These are phyloP conservation scores for Heterocephalus glaber DNA, from an alignment of 2,113 vertebrate species.

Conservation along the genomic window DNA sequence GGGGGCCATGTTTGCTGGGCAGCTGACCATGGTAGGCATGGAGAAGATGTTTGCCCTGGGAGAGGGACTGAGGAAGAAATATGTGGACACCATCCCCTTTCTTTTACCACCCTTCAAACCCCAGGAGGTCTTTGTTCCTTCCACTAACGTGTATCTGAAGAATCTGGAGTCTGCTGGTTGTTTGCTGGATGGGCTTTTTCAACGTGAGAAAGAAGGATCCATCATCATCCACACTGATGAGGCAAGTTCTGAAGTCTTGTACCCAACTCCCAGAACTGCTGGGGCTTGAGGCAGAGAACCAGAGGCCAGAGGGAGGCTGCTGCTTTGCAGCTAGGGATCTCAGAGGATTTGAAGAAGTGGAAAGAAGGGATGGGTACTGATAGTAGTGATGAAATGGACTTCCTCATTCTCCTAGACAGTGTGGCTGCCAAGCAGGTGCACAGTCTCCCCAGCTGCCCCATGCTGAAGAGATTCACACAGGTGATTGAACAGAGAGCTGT, in stretches of 20 bases:
- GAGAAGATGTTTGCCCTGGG: conserved; percentile 94
- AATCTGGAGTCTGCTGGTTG: conserved; percentile 96
- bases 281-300: conserved; percentile 85
- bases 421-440: conserved; percentile 95
- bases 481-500: conserved; percentile 91
- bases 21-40: conserved; percentile 96
- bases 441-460: conserved; percentile 87
- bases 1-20: conserved; percentile 92
- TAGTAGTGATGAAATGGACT: conserved; percentile 87
- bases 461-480: conserved; percentile 85
- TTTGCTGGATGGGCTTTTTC: conserved; percentile 94
- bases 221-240: conserved; percentile 90
- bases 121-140: conserved; percentile 93
- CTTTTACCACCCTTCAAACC: conserved; percentile 90
- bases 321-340: conserved; percentile 88
- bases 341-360: conserved; percentile 91
- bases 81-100: conserved; percentile 88
- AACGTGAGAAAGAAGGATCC: conserved; percentile 90
- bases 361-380: conserved; percentile 88
- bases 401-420: conserved; percentile 93
- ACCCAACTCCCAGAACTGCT: conserved; percentile 92
- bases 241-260: conserved; percentile 92
- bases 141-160: conserved; percentile 94
- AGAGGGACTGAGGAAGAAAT: conserved; percentile 89
- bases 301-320: conserved; percentile 85